phyloP scores from a whole-genome alignment of 2,113 vertebrate species.

The Noctilio leporinus region DNA sequence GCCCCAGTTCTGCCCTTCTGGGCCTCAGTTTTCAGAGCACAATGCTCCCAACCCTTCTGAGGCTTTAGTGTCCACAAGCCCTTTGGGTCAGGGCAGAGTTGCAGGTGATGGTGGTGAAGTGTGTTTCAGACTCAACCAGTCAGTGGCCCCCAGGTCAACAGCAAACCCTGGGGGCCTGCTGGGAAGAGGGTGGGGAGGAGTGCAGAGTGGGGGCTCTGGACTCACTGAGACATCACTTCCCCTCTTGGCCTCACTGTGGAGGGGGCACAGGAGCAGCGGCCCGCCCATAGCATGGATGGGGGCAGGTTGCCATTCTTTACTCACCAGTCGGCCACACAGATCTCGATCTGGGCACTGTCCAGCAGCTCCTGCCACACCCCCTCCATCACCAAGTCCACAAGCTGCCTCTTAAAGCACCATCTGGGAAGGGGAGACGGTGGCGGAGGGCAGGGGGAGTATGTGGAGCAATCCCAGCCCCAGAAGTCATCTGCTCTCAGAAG shows the following conservation, averaged over 20 bases:
- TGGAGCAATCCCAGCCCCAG: neutral
- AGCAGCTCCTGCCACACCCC: conserved; percentile 70
- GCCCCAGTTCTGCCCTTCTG: neutral
- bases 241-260: neutral
- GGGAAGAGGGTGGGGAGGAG: neutral
- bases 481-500: neutral
- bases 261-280: neutral
- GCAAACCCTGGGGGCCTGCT: too few species aligned
- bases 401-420: conserved; percentile 71
- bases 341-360: conserved; percentile 58
- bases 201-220: neutral
- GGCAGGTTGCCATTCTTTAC: neutral
- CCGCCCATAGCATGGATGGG: neutral
- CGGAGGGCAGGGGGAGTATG: too few species aligned
- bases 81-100: neutral
- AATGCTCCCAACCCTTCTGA: neutral
- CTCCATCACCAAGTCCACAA: conserved; percentile 68
- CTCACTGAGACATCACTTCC: neutral
- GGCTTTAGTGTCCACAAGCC: neutral
- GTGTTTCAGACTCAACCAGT: neutral
- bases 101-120: too few species aligned
- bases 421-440: neutral
- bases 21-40: neutral
- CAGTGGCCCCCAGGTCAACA: neutral
- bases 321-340: conserved; percentile 68